phyloP scores from a whole-genome alignment of 2,113 vertebrate species.

The Beaufortia kweichowensis region DNA sequence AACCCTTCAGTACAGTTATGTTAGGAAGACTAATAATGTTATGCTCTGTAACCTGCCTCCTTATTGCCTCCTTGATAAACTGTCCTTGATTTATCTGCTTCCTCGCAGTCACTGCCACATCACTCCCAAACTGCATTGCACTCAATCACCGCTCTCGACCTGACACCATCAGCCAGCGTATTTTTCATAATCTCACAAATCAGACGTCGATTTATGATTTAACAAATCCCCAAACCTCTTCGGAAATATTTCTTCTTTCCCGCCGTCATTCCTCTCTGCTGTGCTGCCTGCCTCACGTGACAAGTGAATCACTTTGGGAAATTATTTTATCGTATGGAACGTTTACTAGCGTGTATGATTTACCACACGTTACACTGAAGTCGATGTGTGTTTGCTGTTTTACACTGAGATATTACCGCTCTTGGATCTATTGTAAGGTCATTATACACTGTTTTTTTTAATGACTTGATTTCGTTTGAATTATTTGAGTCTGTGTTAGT shows the following conservation, averaged over 20 bases:
- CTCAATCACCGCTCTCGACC: constrained; percentile 22
- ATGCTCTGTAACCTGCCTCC: constrained; percentile 48
- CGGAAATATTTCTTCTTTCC: constrained; percentile 27
- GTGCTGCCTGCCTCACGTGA: neutral
- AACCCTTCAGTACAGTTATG: constrained; percentile 40
- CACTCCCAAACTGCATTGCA: constrained; percentile 11
- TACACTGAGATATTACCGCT: neutral
- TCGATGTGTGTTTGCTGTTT: constrained; percentile 6
- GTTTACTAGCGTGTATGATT: neutral
- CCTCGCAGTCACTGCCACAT: constrained; percentile 28
- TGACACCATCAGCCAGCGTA: constrained; percentile 8
- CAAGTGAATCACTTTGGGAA: constrained; percentile 14
- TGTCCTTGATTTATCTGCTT: constrained; percentile 47
- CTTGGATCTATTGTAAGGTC: neutral
- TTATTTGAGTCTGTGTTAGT: constrained; percentile 7
- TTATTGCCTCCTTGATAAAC: constrained; percentile 42
- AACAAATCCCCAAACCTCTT: constrained; percentile 34
- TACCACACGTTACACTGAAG: neutral
- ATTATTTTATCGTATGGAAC: neutral
- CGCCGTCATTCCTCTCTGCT: neutral
- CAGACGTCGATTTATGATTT: constrained; percentile 37
- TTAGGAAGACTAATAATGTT: constrained; percentile 49
- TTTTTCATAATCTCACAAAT: constrained; percentile 26
- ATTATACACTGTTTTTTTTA: neutral
- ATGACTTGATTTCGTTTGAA: constrained; percentile 5